These are phyloP conservation scores for Ormyrus labotus DNA, from an alignment of 2,888 invertebrate species.

Conservation along the genomic window DNA sequence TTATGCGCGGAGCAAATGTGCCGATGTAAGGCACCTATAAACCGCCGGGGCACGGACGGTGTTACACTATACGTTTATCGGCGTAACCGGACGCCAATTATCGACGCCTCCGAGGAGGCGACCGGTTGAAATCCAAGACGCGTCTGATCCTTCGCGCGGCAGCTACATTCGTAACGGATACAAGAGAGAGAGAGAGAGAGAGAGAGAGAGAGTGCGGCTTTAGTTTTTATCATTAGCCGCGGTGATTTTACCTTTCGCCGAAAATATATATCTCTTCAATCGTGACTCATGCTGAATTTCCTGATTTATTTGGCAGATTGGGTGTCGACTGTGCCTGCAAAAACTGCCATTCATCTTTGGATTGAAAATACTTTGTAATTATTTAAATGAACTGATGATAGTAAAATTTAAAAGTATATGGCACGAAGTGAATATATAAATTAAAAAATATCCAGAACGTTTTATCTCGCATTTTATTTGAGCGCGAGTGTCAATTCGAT, in stretches of 20 bases:
- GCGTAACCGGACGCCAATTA: conserved; percentile 75
- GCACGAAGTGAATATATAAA: no score
- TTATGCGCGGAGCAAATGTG: conserved; percentile 64
- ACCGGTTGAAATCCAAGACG: conserved; percentile 67
- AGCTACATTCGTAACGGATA: conserved; percentile 52
- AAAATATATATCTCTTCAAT: conserved; percentile 17
- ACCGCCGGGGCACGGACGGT: conserved; percentile 57
- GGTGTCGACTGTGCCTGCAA: no score
- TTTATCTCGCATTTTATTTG: neutral
- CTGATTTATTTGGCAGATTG: no score
- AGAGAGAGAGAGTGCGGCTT: neutral
- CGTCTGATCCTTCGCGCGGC: conserved; percentile 56
- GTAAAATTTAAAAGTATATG: no score
- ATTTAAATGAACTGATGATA: no score
- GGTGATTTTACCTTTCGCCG: neutral
- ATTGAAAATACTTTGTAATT: no score
- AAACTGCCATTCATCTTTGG: no score
- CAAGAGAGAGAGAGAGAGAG: neutral
- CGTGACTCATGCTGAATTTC: neutral
- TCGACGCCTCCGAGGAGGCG: conserved; percentile 67
- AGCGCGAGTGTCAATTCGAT: conserved; percentile 30
- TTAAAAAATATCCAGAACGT: no score
- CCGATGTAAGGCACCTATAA: conserved; percentile 62
- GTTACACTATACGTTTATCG: conserved; percentile 68
- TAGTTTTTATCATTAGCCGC: conserved; percentile 21